Conservation (phyloP, 2,797 vertebrate genomes). For the Falco novaeseelandiae region DNA sequence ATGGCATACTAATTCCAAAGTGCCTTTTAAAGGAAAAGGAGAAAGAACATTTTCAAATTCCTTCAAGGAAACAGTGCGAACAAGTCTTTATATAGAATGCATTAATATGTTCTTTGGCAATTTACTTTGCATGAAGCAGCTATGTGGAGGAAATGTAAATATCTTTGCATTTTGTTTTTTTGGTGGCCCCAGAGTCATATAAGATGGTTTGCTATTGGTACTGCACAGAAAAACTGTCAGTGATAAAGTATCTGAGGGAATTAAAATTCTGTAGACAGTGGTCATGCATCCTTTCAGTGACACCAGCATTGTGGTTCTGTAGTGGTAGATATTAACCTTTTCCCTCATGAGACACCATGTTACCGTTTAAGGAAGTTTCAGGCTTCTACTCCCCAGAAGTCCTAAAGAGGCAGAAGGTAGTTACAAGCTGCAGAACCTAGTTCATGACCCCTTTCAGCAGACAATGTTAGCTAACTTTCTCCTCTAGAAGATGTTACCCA, state of each 20-base stretch:
- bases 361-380: neutral
- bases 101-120: neutral
- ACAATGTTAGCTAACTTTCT: neutral
- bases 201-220: neutral
- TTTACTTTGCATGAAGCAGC: neutral
- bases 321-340: neutral
- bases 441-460: neutral
- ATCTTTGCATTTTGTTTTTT: neutral
- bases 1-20: conserved; percentile 33
- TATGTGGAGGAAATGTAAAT: neutral
- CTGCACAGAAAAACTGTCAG: neutral
- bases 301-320: rapidly evolving
- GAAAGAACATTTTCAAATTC: neutral
- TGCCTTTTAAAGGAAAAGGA: neutral
- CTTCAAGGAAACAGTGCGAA: conserved; percentile 1
- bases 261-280: neutral
- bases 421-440: neutral
- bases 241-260: neutral
- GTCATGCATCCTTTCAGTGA: neutral
- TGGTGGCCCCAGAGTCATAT: neutral
- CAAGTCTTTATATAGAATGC: neutral
- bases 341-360: neutral
- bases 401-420: neutral
- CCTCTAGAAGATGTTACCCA: neutral
- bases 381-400: neutral